These are phyloP conservation scores for Panthera leo DNA, from an alignment of 2,113 vertebrate genomes.

Conservation along the genomic window DNA sequence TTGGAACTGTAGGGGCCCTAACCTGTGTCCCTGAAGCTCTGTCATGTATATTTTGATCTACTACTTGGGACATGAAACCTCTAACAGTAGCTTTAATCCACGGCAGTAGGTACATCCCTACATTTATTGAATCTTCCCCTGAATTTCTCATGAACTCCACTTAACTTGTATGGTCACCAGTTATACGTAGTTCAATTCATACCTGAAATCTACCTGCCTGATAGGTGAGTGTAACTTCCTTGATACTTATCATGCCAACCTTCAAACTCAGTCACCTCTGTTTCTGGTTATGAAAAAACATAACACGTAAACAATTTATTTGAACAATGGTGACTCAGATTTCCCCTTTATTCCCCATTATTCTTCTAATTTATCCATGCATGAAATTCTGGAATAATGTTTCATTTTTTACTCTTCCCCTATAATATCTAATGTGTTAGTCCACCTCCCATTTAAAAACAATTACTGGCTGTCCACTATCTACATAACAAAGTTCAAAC, in stretches of 20 bases:
- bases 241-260: not conserved
- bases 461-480: not conserved
- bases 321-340: not conserved
- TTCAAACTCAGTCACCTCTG: not conserved
- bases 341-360: not conserved
- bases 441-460: not conserved
- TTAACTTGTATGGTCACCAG: not conserved
- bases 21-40: not conserved
- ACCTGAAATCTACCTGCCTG: not conserved
- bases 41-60: not conserved
- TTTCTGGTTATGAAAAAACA: not conserved
- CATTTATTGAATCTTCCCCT: not conserved
- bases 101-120: not conserved
- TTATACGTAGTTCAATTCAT: not conserved
- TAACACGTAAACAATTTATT: not conserved
- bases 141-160: not conserved
- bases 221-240: not conserved
- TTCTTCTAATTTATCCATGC: not conserved
- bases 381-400: not conserved
- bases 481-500: not conserved
- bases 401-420: not conserved
- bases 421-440: not conserved
- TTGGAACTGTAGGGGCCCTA: not conserved
- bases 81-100: not conserved
- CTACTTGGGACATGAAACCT: not conserved